Conservation (phyloP, 2,888 invertebrate species). For the Nemurella pictetii region DNA sequence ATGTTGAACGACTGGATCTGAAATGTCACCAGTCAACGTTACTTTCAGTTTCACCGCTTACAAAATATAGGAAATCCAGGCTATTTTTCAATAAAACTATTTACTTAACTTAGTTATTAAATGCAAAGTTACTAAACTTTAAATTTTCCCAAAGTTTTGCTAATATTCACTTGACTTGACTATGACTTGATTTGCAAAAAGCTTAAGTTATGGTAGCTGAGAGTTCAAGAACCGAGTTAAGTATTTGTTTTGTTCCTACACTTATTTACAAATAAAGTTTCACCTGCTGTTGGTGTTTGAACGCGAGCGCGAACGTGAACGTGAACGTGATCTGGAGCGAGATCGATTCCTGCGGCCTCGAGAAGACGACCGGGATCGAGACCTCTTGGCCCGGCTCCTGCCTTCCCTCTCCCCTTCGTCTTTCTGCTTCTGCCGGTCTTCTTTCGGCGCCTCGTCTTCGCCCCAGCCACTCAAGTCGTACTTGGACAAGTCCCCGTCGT, state of each 20-base stretch:
- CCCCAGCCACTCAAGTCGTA: slow-evolving; percentile 73
- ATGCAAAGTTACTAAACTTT: background rate
- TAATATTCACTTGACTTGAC: no score
- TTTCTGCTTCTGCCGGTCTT: slow-evolving; percentile 52
- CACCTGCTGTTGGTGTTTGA: slow-evolving; percentile 27
- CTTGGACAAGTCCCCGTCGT: slow-evolving; percentile 70
- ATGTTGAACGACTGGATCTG: slow-evolving; percentile 16
- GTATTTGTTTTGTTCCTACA: no score
- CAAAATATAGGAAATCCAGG: no score
- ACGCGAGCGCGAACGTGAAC: slow-evolving; percentile 23
- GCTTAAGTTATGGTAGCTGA: no score
- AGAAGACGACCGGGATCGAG: slow-evolving; percentile 31
- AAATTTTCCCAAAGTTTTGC: no score
- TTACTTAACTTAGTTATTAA: background rate
- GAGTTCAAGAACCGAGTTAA: no score
- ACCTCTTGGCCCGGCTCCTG: slow-evolving; percentile 32
- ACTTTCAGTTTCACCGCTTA: no score
- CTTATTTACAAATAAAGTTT: background rate
- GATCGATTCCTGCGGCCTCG: slow-evolving; percentile 4
- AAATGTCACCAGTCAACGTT: no score
- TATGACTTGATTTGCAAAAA: no score
- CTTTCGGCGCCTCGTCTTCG: slow-evolving; percentile 57
- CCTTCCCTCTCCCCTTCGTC: slow-evolving; percentile 35
- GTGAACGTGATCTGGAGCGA: background rate
- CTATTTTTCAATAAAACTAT: background rate